These are phyloP conservation scores for Drosophila malerkotliana DNA, from an alignment of 1,140 invertebrate species.

Conservation along the genomic window DNA sequence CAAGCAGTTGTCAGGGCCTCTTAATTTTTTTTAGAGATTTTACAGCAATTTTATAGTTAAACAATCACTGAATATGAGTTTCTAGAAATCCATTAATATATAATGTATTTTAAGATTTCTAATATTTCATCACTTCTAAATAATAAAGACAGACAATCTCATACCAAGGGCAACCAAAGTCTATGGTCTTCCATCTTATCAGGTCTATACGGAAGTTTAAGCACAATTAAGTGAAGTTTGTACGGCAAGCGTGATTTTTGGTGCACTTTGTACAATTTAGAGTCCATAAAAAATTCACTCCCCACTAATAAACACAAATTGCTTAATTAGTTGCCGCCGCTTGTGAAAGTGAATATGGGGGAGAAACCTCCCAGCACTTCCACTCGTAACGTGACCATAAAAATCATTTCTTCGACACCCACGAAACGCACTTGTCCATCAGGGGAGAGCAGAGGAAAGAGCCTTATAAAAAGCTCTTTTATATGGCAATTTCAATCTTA, in stretches of 20 bases:
- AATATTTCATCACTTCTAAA: background rate
- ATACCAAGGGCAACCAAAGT: conserved; percentile 3
- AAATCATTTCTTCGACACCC: conserved; percentile 45
- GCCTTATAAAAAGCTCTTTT: conserved; percentile 49
- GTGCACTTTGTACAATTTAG: conserved; percentile 32
- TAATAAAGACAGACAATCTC: background rate
- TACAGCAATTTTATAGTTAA: background rate
- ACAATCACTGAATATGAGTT: background rate
- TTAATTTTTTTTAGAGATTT: background rate
- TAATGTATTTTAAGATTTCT: background rate
- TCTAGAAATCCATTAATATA: background rate
- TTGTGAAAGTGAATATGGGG: conserved; percentile 36
- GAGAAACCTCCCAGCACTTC: conserved; percentile 24
- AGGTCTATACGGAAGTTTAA: conserved; percentile 17
- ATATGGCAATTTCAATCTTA: conserved; percentile 62
- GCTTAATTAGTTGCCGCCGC: conserved; percentile 26
- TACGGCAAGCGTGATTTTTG: conserved; percentile 46
- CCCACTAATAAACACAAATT: conserved; percentile 56
- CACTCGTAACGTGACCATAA: conserved; percentile 44
- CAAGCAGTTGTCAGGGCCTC: conserved; percentile 30
- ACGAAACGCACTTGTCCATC: conserved; percentile 15
- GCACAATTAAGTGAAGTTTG: conserved; percentile 26
- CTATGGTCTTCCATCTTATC: conserved; percentile 29
- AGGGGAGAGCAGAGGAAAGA: background rate
- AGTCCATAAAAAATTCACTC: conserved; percentile 58